Base-by-base conservation (phyloP, 2,888 invertebrate species). In the Ganaspis brasiliensis region DNA sequence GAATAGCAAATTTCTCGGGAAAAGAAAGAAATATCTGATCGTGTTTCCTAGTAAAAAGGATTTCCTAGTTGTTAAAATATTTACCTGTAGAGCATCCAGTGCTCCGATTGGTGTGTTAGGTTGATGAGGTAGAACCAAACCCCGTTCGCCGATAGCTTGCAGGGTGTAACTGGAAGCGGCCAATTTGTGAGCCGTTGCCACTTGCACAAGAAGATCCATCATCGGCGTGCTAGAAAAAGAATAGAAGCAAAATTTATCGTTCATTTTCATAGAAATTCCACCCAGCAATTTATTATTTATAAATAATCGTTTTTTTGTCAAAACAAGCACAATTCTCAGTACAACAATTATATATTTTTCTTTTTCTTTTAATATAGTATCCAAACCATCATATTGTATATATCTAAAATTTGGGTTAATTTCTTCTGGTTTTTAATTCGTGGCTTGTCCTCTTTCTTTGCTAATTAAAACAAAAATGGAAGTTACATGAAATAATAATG, bases 171-270 rank as follows among this genome's bases (percentile, higher is more conserved):
- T 93, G 78, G 95, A 94, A 45, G 95, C 94, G 83, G 94, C 94
- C 80, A 96, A 92, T 89, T 94, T 94, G 89, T 95, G 93, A 63
- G 94, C 93, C 63, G 95, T 95, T 57, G 95, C 94, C 83, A 95
- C 93, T 88, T 95, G 95, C 73, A 96, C 94, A 82, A 96, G 92
- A 63, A 96, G 93, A 89, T 96, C 96, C 95, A 96, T 95, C 95
- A 96, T 96, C 45, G 95, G 95, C 26, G 95, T 95, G 89, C 96
- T 96, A 92, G 79, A 92, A 92, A 83, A 78, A 84, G 80, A 82
- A 77, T 40, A 21, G 37, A 24, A 37, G 37, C 12, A 59, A 35
- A 35, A 59, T 59, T 37, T 24, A 52, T 52, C 1, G 1, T 14
- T 24, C 6, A 63, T 40, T 21, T 63, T 40, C 40, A 63, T 40